Evolutionary conservation across 2,888 invertebrate genomes (phyloP).

Genomic region (Alloscopus bannaensis): DNA sequence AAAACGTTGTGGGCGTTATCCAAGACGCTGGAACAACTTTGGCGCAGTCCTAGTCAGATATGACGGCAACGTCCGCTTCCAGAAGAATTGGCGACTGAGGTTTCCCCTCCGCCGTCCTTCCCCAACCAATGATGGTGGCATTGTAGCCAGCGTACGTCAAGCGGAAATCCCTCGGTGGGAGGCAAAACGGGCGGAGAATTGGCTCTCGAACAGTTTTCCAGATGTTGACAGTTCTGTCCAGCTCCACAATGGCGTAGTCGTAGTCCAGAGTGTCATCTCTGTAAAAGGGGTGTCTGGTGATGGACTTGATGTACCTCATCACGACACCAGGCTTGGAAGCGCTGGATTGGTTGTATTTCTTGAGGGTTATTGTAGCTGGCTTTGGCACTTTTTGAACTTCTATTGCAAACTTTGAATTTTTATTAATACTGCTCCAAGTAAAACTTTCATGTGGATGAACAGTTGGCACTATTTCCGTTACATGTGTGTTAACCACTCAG

Average conservation of each 20-base stretch:
- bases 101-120: slow-evolving; percentile 64
- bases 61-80: slow-evolving; percentile 67
- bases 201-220: slow-evolving; percentile 60
- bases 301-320: no score
- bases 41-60: slow-evolving; percentile 67
- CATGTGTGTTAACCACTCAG: no score
- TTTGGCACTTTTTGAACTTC: no score
- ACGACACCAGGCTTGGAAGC: no score
- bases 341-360: no score
- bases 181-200: slow-evolving; percentile 66
- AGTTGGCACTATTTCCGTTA: no score
- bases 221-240: slow-evolving; percentile 59
- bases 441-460: no score
- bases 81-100: slow-evolving; percentile 66
- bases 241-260: slow-evolving; percentile 66
- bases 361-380: no score
- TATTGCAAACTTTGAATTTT: no score
- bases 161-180: slow-evolving; percentile 51
- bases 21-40: slow-evolving; percentile 33
- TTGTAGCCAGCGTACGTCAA: slow-evolving; percentile 59
- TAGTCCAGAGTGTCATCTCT: no score
- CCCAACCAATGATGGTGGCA: slow-evolving; percentile 69
- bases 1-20: neutral
- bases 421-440: no score
- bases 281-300: no score